Conservation (phyloP, 2,797 vertebrate species). For the Philypnodon macrostomus region DNA sequence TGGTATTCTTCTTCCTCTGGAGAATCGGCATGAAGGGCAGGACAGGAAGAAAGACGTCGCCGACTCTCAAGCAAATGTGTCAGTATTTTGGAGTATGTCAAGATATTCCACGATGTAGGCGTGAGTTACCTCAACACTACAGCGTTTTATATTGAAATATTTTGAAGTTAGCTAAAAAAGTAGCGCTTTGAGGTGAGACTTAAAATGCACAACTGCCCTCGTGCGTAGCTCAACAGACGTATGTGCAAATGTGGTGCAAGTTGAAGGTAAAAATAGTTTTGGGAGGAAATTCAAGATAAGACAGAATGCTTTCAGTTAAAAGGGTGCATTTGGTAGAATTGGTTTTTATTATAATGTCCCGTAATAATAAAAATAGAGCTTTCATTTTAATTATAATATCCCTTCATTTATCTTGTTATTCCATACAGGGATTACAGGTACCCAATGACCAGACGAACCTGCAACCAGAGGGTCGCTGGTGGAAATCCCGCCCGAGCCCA, state of each 20-base stretch:
- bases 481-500: too few species aligned
- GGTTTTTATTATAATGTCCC: too few species aligned
- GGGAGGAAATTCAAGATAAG: neutral
- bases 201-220: slow-evolving; percentile 29
- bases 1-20: slow-evolving; percentile 64
- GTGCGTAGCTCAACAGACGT: slow-evolving; percentile 8
- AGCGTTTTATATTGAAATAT: slow-evolving; percentile 46
- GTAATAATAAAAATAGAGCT: too few species aligned
- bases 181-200: slow-evolving; percentile 20
- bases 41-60: slow-evolving; percentile 65
- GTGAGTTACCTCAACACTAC: slow-evolving; percentile 30
- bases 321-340: neutral
- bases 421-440: too few species aligned
- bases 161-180: slow-evolving; percentile 35
- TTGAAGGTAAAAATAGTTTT: neutral
- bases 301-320: neutral
- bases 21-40: slow-evolving; percentile 59
- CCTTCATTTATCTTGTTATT: too few species aligned
- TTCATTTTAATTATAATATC: too few species aligned
- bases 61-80: slow-evolving; percentile 48
- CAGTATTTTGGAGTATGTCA: slow-evolving; percentile 48
- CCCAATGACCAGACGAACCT: too few species aligned
- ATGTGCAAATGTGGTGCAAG: slow-evolving; percentile 6
- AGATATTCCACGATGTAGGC: slow-evolving; percentile 34
- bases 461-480: too few species aligned